Percentiles rank a stretch among this genome's conserved stretches.
Evolutionary conservation across 2,113 vertebrate genomes (phyloP).

Genomic region (Centropus unirufus): DNA sequence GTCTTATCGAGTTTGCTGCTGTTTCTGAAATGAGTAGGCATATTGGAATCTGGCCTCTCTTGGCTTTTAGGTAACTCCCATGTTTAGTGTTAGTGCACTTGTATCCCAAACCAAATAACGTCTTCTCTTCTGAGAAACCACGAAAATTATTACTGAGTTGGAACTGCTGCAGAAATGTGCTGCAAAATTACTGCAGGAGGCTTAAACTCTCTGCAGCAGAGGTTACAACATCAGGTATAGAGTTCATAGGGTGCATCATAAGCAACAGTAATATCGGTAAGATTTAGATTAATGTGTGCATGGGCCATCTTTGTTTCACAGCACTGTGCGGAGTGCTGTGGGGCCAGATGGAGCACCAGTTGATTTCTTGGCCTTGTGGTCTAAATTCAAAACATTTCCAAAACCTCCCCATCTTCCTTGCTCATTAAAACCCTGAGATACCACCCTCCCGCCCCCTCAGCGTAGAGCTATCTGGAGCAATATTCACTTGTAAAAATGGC

Average conservation of each 20-base stretch:
- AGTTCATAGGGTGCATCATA: not conserved
- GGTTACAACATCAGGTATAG: not conserved
- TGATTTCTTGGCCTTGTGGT: not conserved
- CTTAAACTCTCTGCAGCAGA: not conserved
- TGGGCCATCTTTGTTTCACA: not conserved
- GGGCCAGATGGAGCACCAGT: not conserved
- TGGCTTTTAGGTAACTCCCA: not conserved
- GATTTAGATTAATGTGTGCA: not conserved
- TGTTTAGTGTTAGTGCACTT: not conserved
- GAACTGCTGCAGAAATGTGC: not conserved
- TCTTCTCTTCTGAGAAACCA: not conserved
- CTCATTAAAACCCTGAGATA: not conserved
- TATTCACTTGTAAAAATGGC: not conserved
- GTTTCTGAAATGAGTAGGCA: conserved; percentile 20
- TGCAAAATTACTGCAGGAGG: not conserved
- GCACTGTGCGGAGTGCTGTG: fast-evolving
- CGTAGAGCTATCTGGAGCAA: not conserved
- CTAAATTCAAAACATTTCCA: not conserved
- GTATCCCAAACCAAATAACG: not conserved
- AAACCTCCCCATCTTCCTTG: not conserved
- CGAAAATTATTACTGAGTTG: not conserved
- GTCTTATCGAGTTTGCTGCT: not conserved
- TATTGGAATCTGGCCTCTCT: not conserved
- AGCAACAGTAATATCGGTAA: not conserved
- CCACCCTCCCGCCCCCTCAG: fast-evolving